phyloP scores from a whole-genome alignment of 2,888 invertebrate species.

The Drosophila anomalata region DNA sequence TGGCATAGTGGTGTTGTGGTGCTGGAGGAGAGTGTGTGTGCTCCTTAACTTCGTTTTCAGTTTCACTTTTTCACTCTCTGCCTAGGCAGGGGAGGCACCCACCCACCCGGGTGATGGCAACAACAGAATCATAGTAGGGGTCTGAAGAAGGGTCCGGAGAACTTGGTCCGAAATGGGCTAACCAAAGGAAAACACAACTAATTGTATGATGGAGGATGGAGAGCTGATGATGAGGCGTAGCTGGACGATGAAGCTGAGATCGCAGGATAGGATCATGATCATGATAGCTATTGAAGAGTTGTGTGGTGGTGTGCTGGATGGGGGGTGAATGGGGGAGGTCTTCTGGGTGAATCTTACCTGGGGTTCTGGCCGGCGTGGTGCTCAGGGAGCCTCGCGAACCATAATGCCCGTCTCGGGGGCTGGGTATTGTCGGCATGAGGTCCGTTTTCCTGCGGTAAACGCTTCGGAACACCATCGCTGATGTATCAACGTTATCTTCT shows the following conservation, averaged over 20 bases:
- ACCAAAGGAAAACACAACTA: constrained; percentile 36
- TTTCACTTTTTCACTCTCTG: constrained; percentile 29
- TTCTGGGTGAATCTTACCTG: constrained; percentile 81
- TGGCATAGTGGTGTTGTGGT: constrained; percentile 12
- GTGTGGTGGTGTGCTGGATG: not conserved
- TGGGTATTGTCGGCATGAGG: constrained; percentile 94
- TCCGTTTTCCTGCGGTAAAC: constrained; percentile 94
- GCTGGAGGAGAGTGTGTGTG: constrained; percentile 12
- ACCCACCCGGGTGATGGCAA: constrained; percentile 6
- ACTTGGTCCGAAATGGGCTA: constrained; percentile 48
- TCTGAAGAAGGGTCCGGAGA: constrained; percentile 14
- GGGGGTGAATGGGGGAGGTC: constrained; percentile 2
- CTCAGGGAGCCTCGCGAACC: constrained; percentile 85
- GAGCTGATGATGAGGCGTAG: constrained; percentile 30
- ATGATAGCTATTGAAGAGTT: constrained; percentile 16
- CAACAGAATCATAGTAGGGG: constrained; percentile 13
- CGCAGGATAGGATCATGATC: constrained; percentile 17
- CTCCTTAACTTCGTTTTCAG: constrained; percentile 3
- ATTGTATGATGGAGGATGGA: constrained; percentile 28
- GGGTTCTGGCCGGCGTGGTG: constrained; percentile 83
- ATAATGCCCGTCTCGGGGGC: constrained; percentile 87
- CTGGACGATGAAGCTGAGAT: constrained; percentile 46
- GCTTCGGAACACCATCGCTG: constrained; percentile 89
- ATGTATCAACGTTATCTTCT: constrained; percentile 84
- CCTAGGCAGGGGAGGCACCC: constrained; percentile 15